phyloP scores from a whole-genome alignment of 2,888 invertebrate species.

The Dryobotodes eremita region DNA sequence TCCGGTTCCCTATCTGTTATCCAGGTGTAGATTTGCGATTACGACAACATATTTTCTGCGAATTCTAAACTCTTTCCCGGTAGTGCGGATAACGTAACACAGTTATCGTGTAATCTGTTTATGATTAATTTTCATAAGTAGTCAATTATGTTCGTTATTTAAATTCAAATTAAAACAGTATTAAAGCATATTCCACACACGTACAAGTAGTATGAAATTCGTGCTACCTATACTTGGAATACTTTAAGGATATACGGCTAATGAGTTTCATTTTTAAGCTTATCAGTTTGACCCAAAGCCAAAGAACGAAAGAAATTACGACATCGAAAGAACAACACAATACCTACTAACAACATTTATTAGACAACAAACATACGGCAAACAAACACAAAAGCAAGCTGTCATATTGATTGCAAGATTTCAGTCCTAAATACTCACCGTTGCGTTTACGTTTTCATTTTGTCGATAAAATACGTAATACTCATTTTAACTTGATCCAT shows the following conservation, averaged over 20 bases:
- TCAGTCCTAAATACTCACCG: constrained; percentile 30
- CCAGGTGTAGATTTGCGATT: constrained; percentile 54
- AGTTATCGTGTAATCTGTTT: constrained; percentile 19
- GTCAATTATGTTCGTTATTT: not conserved
- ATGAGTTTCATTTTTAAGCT: not conserved
- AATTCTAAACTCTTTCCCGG: constrained; percentile 24
- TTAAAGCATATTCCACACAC: not conserved
- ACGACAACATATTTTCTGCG: constrained; percentile 31
- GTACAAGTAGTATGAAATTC: not conserved
- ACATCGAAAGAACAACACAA: constrained; percentile 3
- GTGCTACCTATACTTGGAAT: not conserved
- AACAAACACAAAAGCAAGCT: not conserved
- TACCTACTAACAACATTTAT: not conserved
- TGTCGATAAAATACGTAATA: constrained; percentile 24
- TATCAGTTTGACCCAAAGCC: not conserved
- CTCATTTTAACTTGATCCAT: constrained; percentile 15
- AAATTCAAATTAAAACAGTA: not conserved
- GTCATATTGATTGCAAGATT: constrained; percentile 10
- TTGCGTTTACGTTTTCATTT: constrained; percentile 27
- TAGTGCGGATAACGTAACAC: constrained; percentile 30
- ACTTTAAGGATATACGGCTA: not conserved
- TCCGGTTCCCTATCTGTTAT: constrained; percentile 56
- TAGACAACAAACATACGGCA: constrained; percentile 2
- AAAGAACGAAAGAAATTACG: not conserved
- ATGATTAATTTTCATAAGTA: constrained; percentile 13